Evolutionary conservation across 1,140 invertebrate genomes (phyloP).

Genomic region (Anagrus nilaparvatae): DNA sequence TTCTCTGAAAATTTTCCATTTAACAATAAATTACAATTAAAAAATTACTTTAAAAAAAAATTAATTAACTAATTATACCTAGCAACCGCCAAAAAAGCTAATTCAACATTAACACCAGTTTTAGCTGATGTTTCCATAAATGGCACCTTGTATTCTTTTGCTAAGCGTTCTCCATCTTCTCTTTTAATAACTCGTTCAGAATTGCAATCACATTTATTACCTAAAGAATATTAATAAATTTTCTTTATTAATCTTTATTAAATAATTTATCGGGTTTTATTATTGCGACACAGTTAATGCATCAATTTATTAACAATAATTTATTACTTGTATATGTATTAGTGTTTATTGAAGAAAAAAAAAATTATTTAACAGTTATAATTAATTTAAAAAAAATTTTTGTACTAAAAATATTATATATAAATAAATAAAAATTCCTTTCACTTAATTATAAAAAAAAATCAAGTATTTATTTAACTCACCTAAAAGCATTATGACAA

Average conservation of each 20-base stretch:
- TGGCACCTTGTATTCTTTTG: slow-evolving; percentile 70
- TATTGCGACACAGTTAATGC: no score
- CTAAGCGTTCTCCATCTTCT: slow-evolving; percentile 73
- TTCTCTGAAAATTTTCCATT: slow-evolving; percentile 53
- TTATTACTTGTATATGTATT: no score
- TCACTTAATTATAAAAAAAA: not conserved
- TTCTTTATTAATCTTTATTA: not conserved
- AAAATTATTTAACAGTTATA: no score
- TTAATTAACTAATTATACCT: no score
- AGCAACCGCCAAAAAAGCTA: slow-evolving; percentile 70
- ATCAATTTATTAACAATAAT: no score
- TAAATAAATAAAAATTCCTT: slow-evolving; percentile 1
- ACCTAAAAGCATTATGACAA: slow-evolving; percentile 83
- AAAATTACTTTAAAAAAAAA: not conserved
- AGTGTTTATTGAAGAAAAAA: no score
- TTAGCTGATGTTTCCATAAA: slow-evolving; percentile 85
- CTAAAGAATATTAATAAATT: slow-evolving; percentile 37
- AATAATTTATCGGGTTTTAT: no score
- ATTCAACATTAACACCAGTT: slow-evolving; percentile 74
- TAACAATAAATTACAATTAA: not conserved
- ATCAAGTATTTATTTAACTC: no score
- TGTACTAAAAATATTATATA: no score
- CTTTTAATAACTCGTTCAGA: slow-evolving; percentile 61
- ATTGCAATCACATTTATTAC: slow-evolving; percentile 74
- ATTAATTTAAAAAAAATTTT: no score